Evolutionary conservation across 2,888 invertebrate species (phyloP).

Genomic region (Oscheius sp.): DNA sequence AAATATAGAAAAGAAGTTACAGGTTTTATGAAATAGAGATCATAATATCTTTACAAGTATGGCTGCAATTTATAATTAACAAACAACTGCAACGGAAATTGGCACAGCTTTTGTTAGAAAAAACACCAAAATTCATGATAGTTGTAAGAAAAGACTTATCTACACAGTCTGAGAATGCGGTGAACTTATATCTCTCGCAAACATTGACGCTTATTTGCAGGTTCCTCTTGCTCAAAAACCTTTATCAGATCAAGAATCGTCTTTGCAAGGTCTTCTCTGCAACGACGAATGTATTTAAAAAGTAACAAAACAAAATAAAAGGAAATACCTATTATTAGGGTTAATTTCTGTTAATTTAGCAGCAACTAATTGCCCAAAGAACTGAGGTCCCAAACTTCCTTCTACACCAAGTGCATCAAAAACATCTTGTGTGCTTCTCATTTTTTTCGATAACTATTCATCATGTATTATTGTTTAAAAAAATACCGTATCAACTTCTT

Average conservation of each 20-base stretch:
- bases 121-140: background rate
- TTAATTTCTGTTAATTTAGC: background rate
- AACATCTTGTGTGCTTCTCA: background rate
- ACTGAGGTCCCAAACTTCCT: background rate
- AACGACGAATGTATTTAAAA: no score
- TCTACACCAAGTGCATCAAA: background rate
- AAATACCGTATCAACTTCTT: background rate
- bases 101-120: background rate
- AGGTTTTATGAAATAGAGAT: conserved; percentile 8
- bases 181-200: background rate
- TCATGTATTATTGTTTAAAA: background rate
- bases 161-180: background rate
- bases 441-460: background rate
- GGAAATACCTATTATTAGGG: background rate
- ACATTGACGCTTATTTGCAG: background rate
- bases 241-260: background rate
- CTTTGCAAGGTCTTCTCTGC: background rate
- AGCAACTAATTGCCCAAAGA: background rate
- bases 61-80: background rate
- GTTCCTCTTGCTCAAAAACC: background rate
- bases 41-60: conserved; percentile 1
- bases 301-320: background rate
- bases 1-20: background rate
- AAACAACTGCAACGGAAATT: background rate
- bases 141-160: background rate